A percentile compares a stretch with the other conserved stretches of the same genome.
phyloP scores from a whole-genome alignment of 2,888 invertebrate genomes.

The Opisthograptis luteolata region DNA sequence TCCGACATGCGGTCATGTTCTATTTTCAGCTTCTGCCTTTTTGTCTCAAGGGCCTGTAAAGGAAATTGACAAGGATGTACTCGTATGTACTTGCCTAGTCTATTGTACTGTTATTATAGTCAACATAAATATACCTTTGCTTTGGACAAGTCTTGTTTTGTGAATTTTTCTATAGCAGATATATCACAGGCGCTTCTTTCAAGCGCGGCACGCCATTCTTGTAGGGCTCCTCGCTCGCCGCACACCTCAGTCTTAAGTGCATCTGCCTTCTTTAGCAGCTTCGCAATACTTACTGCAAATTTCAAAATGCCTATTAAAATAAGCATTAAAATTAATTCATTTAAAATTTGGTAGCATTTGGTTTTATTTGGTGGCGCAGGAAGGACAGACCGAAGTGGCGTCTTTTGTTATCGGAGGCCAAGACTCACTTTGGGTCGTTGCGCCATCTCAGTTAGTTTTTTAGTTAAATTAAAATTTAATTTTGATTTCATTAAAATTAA shows the following conservation, averaged over 20 bases:
- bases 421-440: no score
- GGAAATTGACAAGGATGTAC: background rate
- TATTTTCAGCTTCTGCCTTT: constrained; percentile 71
- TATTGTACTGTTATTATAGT: no score
- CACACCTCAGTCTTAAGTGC: constrained; percentile 86
- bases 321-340: no score
- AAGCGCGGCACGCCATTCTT: constrained; percentile 89
- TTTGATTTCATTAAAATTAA: no score
- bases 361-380: no score
- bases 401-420: no score
- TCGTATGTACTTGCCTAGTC: background rate
- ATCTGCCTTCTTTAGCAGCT: constrained; percentile 85
- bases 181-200: constrained; percentile 88
- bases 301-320: no score
- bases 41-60: constrained; percentile 68
- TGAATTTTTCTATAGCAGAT: constrained; percentile 88
- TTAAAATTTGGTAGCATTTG: no score
- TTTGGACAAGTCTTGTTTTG: constrained; percentile 87
- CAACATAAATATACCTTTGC: constrained; percentile 86
- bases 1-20: constrained; percentile 77
- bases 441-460: no score
- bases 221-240: constrained; percentile 87
- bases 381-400: no score
- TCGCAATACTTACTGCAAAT: constrained; percentile 76
- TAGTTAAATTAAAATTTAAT: no score